These are phyloP conservation scores for Eufriesea mexicana DNA, from an alignment of 1,140 invertebrate species.

Conservation along the genomic window DNA sequence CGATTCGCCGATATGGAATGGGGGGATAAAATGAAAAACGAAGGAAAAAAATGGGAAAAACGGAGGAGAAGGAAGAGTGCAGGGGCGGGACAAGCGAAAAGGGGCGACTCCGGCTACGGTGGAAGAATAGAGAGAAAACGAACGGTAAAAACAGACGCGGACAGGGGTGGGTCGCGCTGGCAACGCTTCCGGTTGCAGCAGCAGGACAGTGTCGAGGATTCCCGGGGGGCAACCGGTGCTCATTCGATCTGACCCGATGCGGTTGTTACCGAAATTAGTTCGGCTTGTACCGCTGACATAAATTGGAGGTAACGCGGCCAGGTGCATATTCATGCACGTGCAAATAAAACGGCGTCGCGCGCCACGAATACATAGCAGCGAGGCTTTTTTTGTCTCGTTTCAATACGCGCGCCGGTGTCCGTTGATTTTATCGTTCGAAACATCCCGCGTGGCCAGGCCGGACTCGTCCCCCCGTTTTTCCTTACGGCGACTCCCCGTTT, in stretches of 20 bases:
- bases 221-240: conserved; percentile 73
- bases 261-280: conserved; percentile 82
- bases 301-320: conserved; percentile 77
- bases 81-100: too few species aligned
- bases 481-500: background rate
- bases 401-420: too few species aligned
- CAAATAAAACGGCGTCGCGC: conserved; percentile 2
- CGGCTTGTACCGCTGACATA: conserved; percentile 79
- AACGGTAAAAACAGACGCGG: conserved; percentile 29
- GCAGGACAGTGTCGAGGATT: conserved; percentile 62
- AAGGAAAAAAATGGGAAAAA: conserved; percentile 25
- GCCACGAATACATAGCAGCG: background rate
- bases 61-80: background rate
- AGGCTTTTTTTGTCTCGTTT: background rate
- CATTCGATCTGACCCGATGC: conserved; percentile 77
- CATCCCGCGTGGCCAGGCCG: background rate
- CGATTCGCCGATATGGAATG: conserved; percentile 14
- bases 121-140: conserved; percentile 17
- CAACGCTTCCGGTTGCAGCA: conserved; percentile 55
- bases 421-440: conserved; percentile 26
- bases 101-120: background rate
- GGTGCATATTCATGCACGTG: conserved; percentile 63
- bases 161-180: conserved; percentile 26
- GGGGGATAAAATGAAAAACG: background rate
- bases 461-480: background rate